These are phyloP conservation scores for Ariolimax columbianus DNA, from an alignment of 2,888 invertebrate species.

Conservation along the genomic window DNA sequence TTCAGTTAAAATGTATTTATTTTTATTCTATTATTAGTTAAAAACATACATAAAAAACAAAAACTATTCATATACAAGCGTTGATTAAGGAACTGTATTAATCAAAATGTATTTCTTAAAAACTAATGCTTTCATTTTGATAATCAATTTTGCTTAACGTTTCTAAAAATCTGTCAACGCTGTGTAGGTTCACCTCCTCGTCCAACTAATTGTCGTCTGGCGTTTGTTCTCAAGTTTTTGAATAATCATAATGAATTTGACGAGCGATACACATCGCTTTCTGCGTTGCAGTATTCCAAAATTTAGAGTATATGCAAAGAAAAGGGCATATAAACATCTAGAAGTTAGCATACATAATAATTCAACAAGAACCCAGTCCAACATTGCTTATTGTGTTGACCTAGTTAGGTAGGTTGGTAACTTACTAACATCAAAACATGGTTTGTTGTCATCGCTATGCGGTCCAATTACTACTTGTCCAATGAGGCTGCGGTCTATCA, in stretches of 20 bases:
- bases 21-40: no score
- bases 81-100: no score
- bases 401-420: conserved; percentile 27
- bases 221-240: background rate
- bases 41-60: no score
- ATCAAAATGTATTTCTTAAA: no score
- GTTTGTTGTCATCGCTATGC: no score
- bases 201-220: no score
- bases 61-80: no score
- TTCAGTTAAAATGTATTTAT: no score
- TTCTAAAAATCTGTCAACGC: background rate
- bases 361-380: background rate
- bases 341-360: background rate
- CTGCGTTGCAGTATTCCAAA: background rate
- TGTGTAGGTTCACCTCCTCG: no score
- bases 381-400: conserved; percentile 41
- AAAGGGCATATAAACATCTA: background rate
- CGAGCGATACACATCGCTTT: background rate
- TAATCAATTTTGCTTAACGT: background rate
- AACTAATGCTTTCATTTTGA: background rate
- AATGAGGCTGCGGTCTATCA: no score
- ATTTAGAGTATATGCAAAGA: background rate
- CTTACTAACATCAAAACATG: no score
- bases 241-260: background rate
- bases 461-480: no score